phyloP scores from a whole-genome alignment of 2,888 invertebrate genomes.

The Himalopsyche japonica region DNA sequence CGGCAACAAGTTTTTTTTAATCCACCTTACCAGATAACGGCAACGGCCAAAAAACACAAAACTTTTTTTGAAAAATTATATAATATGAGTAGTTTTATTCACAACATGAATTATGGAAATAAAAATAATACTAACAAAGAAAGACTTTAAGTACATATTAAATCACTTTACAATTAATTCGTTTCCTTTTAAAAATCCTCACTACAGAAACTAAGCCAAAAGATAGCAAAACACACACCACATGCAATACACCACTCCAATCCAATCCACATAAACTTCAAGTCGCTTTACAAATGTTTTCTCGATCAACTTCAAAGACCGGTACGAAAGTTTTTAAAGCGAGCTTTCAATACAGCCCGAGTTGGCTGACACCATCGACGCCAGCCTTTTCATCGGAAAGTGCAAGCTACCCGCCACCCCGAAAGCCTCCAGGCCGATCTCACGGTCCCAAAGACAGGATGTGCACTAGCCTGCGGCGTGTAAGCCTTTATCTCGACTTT shows the following conservation, averaged over 20 bases:
- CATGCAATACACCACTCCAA: background rate
- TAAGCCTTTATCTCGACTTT: background rate
- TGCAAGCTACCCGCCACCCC: background rate
- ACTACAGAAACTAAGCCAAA: background rate
- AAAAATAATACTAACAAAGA: no score
- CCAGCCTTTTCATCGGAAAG: background rate
- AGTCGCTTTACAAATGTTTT: background rate
- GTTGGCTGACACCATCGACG: background rate
- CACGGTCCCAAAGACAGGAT: background rate
- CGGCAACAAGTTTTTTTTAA: no score
- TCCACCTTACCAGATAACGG: no score
- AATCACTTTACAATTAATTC: background rate
- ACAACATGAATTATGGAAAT: no score
- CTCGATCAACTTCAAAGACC: background rate
- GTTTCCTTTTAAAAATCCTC: background rate
- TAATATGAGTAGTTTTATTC: no score
- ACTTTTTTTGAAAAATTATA: no score
- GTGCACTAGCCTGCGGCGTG: background rate
- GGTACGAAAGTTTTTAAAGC: background rate
- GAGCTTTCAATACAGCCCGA: background rate
- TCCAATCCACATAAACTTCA: background rate
- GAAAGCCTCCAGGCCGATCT: background rate
- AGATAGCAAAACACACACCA: background rate
- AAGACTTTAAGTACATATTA: no score
- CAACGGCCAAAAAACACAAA: no score